Percentiles rank a stretch among this genome's conserved stretches.
Evolutionary conservation across 2,888 invertebrate genomes (phyloP).

Genomic region (Cephus sareptanus): DNA sequence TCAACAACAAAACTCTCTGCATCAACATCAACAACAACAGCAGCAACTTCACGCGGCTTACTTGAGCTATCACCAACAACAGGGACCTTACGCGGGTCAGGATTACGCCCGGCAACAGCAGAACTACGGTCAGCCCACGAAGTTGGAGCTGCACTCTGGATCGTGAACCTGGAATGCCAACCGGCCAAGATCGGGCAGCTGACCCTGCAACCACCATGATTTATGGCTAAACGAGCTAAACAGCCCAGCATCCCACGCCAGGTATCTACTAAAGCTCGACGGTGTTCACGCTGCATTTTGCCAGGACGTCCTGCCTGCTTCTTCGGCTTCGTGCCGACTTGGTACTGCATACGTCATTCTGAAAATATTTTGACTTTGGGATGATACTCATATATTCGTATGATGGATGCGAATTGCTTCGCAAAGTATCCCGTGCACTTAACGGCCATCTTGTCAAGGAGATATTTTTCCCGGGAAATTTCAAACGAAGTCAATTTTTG

Average conservation of each 20-base stretch:
- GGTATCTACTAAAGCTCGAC: constrained; percentile 44
- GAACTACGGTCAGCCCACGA: constrained; percentile 35
- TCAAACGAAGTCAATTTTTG: not conserved
- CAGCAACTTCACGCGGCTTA: constrained; percentile 39
- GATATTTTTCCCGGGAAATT: not conserved
- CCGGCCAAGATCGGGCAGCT: constrained; percentile 50
- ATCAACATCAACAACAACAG: constrained; percentile 29
- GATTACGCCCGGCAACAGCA: constrained; percentile 40
- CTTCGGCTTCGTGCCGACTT: constrained; percentile 17
- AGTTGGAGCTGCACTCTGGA: constrained; percentile 44
- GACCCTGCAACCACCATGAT: constrained; percentile 56
- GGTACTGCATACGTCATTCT: constrained; percentile 41
- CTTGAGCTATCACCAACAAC: constrained; percentile 37
- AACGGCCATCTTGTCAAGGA: not conserved
- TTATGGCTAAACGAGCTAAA: constrained; percentile 54
- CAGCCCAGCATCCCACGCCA: constrained; percentile 50
- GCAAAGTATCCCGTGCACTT: not conserved
- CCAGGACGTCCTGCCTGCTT: constrained; percentile 22
- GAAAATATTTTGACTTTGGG: constrained; percentile 57
- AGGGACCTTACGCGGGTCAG: constrained; percentile 30
- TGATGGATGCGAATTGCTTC: not conserved
- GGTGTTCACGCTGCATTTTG: constrained; percentile 41
- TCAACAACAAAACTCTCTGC: constrained; percentile 28
- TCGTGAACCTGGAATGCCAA: constrained; percentile 44
- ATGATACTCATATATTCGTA: constrained; percentile 33